Evolutionary conservation across 2,797 vertebrate genomes (phyloP), one percentile per base, ranked within the genome.

Genomic region (Pagetopsis macropterus): DNA sequence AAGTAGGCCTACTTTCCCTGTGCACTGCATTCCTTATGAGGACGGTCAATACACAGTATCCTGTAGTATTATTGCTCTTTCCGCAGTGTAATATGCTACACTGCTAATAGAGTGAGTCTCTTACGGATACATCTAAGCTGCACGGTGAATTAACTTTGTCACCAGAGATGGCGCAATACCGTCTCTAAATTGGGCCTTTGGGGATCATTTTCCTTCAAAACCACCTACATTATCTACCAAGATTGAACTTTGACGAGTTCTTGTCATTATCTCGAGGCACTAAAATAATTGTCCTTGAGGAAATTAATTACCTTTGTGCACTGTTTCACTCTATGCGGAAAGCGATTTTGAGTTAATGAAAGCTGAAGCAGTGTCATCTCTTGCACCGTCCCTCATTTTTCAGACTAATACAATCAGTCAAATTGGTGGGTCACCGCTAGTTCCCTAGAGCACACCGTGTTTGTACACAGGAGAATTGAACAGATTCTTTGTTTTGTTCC

Each of bases 221-320:
- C 63, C 84, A 84, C 78, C 78, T 71, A 76, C 72, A 72, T 58
- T 55, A 69, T 78, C 76, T 84, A 60, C 76, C 9, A 37, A 79
- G 83, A 85, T 75, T 84, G 75, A 85, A 92, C 84, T 84, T 90
- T 76, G 59, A 87, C 77, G 79, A 87, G 78, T 80, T 89, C 86
- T 81, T 88, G 87, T 90, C 86, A 89, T 92, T 89, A 92, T 91
- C 85, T 92, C 80, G 89, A 88, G 84, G 83, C 76, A 84, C 83
- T 83, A 90, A 88, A 93, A 92, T 93, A 93, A 94, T 92, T 92
- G 93, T 93, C 94, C 94, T 95, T 93, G 91, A 93, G 90, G 84
- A 94, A 94, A 94, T 94, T 93, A 95, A 95, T 95, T 94, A 94
- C 92, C 86, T 88, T 83, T 91, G 89, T 87, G 85, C 90, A 86